Evolutionary conservation across 2,113 vertebrate genomes (phyloP), one percentile per base, ranked within the genome.

Genomic region (Coracopsis vasa): DNA sequence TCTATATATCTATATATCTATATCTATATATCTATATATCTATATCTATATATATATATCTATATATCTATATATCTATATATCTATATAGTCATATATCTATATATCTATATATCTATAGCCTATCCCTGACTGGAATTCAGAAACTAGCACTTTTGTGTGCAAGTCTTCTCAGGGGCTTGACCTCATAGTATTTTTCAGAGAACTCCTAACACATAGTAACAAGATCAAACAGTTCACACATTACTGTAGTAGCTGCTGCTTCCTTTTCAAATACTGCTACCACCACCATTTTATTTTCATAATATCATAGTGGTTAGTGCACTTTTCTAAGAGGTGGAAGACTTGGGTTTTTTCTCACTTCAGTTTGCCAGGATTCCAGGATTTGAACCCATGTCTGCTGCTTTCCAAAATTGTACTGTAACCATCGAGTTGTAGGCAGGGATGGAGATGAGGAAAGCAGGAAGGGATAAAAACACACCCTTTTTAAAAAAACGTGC

Each of bases 291-390:
- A 66, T 18, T 16, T 88, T 61, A 47, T 77, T 83, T 82, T 88
- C 29, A 24, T 61, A 51, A 28, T 7, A 70, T 1, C 39, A 39
- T 42, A 15, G 27, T 28, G 14, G 41, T 56, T 69, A 77, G 5
- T 25, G 16, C 12, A 77, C 21, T 88, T 84, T 74, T 56, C 44
- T 28, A 17, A 23, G 48, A 78, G 25, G 35, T 51, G 37, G 21
- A 91, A 91, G 72, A 48, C 31, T 74, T 80, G 48, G 41, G 86
- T 80, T 96, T 65, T 47, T 58, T 80, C 50, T 74, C 50, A 77
- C 54, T 86, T 89, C 18, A 50, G 60, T 66, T 45, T 87, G 45
- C 11, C 77, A 77, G 69, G n/a, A 66, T 58, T 66, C 11, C 77
- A 77, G 69, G n/a, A 66, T 58, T 66, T 92, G 77, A 83, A 56